A percentile compares a stretch with the other conserved stretches of the same genome.
Conservation (phyloP, 2,797 vertebrate species). For the Lateolabrax maculatus region DNA sequence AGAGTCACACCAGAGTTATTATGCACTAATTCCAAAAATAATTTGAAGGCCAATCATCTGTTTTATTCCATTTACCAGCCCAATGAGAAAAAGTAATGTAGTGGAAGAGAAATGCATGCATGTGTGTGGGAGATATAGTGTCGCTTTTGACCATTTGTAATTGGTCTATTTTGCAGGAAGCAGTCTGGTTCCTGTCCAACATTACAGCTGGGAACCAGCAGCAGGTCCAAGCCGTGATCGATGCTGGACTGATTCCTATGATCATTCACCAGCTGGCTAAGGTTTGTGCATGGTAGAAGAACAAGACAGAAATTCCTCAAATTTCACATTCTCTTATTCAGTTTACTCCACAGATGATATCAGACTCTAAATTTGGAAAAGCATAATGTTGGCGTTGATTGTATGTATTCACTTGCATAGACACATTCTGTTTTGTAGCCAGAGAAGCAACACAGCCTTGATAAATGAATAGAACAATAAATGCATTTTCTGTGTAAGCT, state of each 20-base stretch:
- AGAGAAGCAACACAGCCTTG: background rate
- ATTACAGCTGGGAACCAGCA: conserved; percentile 99
- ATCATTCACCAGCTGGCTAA: conserved; percentile 99
- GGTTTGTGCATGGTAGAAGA: conserved; percentile 80
- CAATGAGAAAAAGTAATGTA: background rate
- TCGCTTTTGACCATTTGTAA: conserved; percentile 41
- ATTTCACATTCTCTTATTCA: background rate
- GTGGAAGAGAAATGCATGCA: background rate
- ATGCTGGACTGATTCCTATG: conserved; percentile 98
- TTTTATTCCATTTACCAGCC: background rate
- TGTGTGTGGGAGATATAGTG: background rate
- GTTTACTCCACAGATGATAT: conserved; percentile 6
- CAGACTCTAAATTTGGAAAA: background rate
- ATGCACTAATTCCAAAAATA: background rate
- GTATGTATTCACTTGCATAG: background rate
- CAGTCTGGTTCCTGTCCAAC: conserved; percentile 99
- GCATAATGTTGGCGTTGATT: background rate
- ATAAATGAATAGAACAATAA: conserved; percentile 1
- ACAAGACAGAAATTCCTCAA: background rate
- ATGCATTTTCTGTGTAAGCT: conserved; percentile 5
- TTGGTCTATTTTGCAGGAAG: conserved; percentile 88
- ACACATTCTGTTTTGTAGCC: conserved; percentile 12
- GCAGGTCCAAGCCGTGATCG: conserved; percentile 99
- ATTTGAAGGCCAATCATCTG: background rate
- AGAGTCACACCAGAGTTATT: background rate